Percentiles rank a stretch among this genome's conserved stretches.
Conservation (phyloP, 2,797 vertebrate species). For the Percopsis omiscomaycus region DNA sequence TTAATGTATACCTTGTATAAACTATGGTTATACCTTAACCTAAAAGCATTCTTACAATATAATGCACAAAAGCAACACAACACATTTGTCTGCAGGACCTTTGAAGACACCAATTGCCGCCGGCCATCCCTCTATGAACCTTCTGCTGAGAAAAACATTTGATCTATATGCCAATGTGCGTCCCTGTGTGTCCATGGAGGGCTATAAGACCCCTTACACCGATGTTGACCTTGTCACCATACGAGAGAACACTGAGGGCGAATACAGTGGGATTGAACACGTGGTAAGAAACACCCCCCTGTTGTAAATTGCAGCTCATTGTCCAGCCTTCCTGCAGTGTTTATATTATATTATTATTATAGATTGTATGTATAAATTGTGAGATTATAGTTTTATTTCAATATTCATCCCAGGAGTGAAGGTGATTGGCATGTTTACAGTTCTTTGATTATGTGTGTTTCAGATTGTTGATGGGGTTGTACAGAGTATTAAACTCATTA, state of each 20-base stretch:
- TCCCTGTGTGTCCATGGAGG: slow-evolving; percentile 92
- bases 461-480: slow-evolving; percentile 98
- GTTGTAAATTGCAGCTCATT: background rate
- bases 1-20: no score
- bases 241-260: slow-evolving; percentile 96
- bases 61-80: background rate
- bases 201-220: slow-evolving; percentile 90
- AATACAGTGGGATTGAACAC: slow-evolving; percentile 97
- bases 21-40: no score
- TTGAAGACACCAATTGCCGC: slow-evolving; percentile 96
- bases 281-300: slow-evolving; percentile 75
- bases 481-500: slow-evolving; percentile 98
- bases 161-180: slow-evolving; percentile 96
- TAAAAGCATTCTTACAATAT: no score
- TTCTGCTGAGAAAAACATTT: slow-evolving; percentile 92
- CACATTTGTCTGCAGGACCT: slow-evolving; percentile 77
- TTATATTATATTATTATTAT: slow-evolving; percentile 9
- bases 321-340: background rate
- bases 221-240: slow-evolving; percentile 96
- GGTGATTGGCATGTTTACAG: background rate
- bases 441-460: slow-evolving; percentile 43
- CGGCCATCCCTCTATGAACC: slow-evolving; percentile 95
- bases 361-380: slow-evolving; percentile 2
- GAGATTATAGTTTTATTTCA: background rate
- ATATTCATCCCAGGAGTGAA: background rate